Evolutionary conservation across 1,140 invertebrate species (phyloP).

Genomic region (Cherax quadricarinatus): DNA sequence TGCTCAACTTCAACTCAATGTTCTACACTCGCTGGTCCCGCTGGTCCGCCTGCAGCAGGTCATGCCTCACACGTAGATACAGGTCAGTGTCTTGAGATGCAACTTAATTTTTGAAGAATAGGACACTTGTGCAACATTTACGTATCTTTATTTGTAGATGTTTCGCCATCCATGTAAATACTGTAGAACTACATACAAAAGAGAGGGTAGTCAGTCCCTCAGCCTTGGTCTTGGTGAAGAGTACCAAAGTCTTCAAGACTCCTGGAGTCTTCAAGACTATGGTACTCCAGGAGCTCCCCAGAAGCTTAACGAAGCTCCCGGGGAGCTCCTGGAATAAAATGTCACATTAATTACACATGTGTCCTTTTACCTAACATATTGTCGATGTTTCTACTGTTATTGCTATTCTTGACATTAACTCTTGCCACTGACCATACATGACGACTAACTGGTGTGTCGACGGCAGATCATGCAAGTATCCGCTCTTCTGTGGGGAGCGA

Average conservation of each 20-base stretch:
- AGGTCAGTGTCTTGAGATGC: slow-evolving; percentile 75
- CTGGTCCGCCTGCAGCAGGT: slow-evolving; percentile 81
- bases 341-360: too few relatives aligned
- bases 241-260: background rate
- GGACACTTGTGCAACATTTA: background rate
- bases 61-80: slow-evolving; percentile 81
- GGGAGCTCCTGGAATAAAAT: too few relatives aligned
- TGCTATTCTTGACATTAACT: too few relatives aligned
- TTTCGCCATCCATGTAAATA: background rate
- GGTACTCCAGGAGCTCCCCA: too few relatives aligned
- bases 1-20: slow-evolving; percentile 73
- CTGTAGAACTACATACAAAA: too few relatives aligned
- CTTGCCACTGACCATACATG: too few relatives aligned
- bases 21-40: slow-evolving; percentile 82
- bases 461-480: slow-evolving; percentile 85
- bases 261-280: background rate
- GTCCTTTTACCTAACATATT: too few relatives aligned
- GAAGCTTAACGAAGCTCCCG: too few relatives aligned
- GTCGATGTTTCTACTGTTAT: too few relatives aligned
- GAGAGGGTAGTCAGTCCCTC: too few relatives aligned
- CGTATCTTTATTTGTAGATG: background rate
- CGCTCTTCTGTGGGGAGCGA: slow-evolving; percentile 84
- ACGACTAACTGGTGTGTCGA: too few relatives aligned
- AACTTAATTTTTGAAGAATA: background rate
- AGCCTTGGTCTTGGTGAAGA: too few relatives aligned